These are phyloP conservation scores for Drosophila yakuba DNA, from an alignment of 1,140 invertebrate genomes.

Conservation along the genomic window DNA sequence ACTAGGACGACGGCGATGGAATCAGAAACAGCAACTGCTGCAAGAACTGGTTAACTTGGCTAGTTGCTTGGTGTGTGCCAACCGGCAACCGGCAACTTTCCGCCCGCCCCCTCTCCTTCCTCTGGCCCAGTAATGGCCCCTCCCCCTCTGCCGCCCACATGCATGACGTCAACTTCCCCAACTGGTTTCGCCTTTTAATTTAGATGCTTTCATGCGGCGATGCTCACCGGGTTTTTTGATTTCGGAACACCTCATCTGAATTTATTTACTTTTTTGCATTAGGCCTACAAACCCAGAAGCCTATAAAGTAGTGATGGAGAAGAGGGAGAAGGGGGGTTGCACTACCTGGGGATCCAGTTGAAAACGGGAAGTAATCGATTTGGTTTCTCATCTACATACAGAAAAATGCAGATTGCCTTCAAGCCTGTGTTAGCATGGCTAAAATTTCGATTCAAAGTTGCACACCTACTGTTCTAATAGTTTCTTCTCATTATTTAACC, in stretches of 20 bases:
- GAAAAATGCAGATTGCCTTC: slow-evolving; percentile 5
- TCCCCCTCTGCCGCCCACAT: slow-evolving; percentile 26
- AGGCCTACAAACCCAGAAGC: slow-evolving; percentile 81
- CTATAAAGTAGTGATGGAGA: slow-evolving; percentile 45
- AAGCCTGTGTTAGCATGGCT: neutral
- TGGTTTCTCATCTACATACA: slow-evolving; percentile 26
- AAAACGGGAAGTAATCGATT: slow-evolving; percentile 42
- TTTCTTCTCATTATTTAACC: neutral
- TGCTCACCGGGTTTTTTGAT: slow-evolving; percentile 31
- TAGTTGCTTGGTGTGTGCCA: slow-evolving; percentile 54
- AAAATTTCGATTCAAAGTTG: neutral
- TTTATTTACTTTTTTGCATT: slow-evolving; percentile 73
- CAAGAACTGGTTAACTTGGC: slow-evolving; percentile 74
- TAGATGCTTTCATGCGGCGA: slow-evolving; percentile 75
- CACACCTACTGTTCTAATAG: no score
- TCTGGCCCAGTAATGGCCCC: neutral
- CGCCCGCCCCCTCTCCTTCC: slow-evolving; percentile 16
- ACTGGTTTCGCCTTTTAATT: slow-evolving; percentile 78
- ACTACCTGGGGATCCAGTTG: slow-evolving; percentile 36
- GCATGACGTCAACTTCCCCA: slow-evolving; percentile 74
- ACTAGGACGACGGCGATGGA: slow-evolving; percentile 66
- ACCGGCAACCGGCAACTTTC: slow-evolving; percentile 61
- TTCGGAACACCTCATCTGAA: slow-evolving; percentile 49
- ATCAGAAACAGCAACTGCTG: slow-evolving; percentile 48
- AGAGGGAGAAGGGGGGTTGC: no score